Base-by-base conservation (phyloP, 2,888 invertebrate genomes). In the Pseudanteris insignis region DNA sequence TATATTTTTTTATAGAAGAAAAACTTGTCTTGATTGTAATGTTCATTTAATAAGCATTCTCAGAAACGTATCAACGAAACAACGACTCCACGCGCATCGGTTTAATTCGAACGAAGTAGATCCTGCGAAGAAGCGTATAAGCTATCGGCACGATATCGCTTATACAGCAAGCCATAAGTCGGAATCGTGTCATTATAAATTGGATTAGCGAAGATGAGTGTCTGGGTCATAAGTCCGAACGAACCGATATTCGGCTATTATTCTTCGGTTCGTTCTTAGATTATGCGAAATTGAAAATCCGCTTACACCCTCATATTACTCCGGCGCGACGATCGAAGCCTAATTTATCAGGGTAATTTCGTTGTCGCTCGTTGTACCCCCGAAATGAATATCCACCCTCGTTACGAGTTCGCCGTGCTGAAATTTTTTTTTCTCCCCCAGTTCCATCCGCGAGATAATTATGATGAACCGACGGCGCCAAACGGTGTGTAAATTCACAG, bases 71-170 rank as follows among this genome's bases (percentile, higher is more conserved):
- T 28, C 41, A 21, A 50, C 55, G 54, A 51, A 68, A 70, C 70
- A 69, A 72, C 48, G 44, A 58, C 6, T 34, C 68, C 60, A 61
- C 55, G 18, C 26, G 64, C 65, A 63, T 55, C 67, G 65, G 75
- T 75, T 75, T 75, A 75, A 75, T 75, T 72, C 57, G 62, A 44
- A 43, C 64, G 36, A 62, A 63, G 67, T 64, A 66, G 67, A 64
- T 69, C 51, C 8, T 57, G 41, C 46, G 46, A 57, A 59, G 59
- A 55, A 63, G 63, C 64, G 67, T 68, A 72, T 72, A 70, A 71
- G 69, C 63, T 64, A 65, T 63, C 65, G 48, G 37, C 55, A 40
- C 41, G 55, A 55, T 66, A 47, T 54, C 63, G 63, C 63, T 63
- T 58, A 58, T 54, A 54, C 58, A 59, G 55, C 54, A 29, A 40